phyloP scores from a whole-genome alignment of 53 echinoderm and acorn worm genomes.

The Holothuria leucospilota region DNA sequence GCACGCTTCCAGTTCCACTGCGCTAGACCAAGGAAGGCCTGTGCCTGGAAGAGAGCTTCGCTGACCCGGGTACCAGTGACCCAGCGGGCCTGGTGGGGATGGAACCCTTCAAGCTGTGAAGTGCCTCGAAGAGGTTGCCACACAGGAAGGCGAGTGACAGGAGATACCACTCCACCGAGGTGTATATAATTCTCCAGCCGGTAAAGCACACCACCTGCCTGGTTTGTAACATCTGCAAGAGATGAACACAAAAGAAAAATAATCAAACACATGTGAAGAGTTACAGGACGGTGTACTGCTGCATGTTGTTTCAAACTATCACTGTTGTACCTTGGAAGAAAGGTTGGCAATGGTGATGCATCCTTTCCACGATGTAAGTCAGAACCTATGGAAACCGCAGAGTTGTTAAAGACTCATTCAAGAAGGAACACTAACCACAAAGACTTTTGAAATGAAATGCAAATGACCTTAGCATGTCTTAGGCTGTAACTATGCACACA shows the following conservation, averaged over 20 bases:
- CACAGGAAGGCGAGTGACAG: constrained; percentile 18
- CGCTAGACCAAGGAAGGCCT: constrained; percentile 26
- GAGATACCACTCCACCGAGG: constrained; percentile 32
- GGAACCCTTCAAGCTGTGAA: constrained; percentile 48
- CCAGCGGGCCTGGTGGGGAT: constrained; percentile 57
- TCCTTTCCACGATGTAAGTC: not conserved
- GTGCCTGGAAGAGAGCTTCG: constrained; percentile 41
- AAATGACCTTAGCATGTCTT: not conserved
- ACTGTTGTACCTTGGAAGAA: not conserved
- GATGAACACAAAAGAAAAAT: constrained; percentile 1
- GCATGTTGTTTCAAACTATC: not conserved
- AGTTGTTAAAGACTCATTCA: too few relatives aligned
- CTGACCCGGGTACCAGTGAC: constrained; percentile 54
- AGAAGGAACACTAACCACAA: not conserved
- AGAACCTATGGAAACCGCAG: not conserved
- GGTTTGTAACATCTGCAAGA: constrained; percentile 9
- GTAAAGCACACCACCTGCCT: constrained; percentile 41
- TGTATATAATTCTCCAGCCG: constrained; percentile 29
- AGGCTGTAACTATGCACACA: not conserved
- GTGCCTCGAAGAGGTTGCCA: constrained; percentile 51
- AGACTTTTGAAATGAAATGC: not conserved
- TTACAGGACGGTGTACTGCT: not conserved
- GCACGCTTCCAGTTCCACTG: constrained; percentile 40
- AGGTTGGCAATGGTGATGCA: not conserved
- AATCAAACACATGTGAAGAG: not conserved